Evolutionary conservation across 92 coral and sea anemone genomes (phyloP).

Genomic region (Epizoanthus ramosus): DNA sequence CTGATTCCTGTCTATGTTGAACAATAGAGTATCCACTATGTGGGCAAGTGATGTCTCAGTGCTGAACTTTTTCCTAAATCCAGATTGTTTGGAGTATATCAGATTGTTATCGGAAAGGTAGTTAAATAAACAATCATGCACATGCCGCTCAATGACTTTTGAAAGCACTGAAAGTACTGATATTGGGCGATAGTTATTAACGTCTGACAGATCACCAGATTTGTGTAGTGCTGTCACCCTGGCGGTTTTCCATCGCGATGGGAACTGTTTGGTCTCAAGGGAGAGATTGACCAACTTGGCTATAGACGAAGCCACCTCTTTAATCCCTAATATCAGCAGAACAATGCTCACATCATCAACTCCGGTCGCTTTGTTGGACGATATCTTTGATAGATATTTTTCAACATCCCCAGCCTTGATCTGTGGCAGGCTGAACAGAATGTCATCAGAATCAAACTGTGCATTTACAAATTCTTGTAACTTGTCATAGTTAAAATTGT

Average conservation of each 20-base stretch:
- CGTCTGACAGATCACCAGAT: conserved; percentile 1
- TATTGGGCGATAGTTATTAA: conserved; percentile 14
- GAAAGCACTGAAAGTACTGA: not conserved
- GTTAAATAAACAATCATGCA: not conserved
- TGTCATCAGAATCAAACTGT: not conserved
- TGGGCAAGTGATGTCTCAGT: conserved; percentile 15
- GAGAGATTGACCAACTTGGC: conserved; percentile 28
- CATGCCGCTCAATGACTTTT: not conserved
- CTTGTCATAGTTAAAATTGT: not conserved
- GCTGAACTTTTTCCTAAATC: conserved; percentile 13
- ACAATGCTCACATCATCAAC: conserved; percentile 35
- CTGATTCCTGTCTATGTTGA: not conserved
- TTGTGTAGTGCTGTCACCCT: not conserved
- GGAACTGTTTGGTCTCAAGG: conserved; percentile 16
- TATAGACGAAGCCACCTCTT: conserved; percentile 23
- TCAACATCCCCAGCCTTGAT: conserved; percentile 21
- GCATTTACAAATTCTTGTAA: not conserved
- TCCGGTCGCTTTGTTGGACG: conserved; percentile 37
- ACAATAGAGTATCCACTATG: conserved; percentile 2
- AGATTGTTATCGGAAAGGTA: not conserved
- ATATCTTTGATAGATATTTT: conserved; percentile 29
- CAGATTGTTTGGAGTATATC: conserved; percentile 11
- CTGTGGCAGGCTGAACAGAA: conserved; percentile 33
- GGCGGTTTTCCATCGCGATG: conserved; percentile 7
- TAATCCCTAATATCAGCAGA: conserved; percentile 17